phyloP scores from a whole-genome alignment of 2,113 vertebrate genomes.

The Clarias batrachus region DNA sequence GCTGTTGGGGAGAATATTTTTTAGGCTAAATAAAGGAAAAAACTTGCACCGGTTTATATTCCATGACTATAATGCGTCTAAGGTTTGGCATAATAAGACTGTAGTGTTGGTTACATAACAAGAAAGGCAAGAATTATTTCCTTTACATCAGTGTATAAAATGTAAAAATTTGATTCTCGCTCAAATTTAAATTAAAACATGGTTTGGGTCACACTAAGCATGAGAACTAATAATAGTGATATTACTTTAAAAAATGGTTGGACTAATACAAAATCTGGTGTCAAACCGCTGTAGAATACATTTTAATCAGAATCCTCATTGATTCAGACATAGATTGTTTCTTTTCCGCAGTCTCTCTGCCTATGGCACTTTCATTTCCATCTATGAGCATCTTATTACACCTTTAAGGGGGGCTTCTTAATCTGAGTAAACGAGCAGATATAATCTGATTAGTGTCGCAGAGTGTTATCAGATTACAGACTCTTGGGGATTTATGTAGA shows the following conservation, averaged over 20 bases:
- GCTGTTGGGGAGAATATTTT: too few species aligned
- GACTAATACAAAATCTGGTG: neutral
- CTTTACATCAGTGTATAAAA: neutral
- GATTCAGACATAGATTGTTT: neutral
- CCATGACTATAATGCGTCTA: neutral
- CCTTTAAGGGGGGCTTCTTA: neutral
- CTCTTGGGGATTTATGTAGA: neutral
- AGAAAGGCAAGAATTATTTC: neutral
- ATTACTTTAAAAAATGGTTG: neutral
- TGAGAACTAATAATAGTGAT: neutral
- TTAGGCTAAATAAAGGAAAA: neutral
- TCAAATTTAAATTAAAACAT: neutral
- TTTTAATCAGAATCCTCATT: neutral
- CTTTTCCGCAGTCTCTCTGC: neutral
- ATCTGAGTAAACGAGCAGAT: conserved; percentile 12
- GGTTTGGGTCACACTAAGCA: neutral
- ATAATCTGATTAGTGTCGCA: conserved; percentile 2
- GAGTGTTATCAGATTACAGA: conserved; percentile 7
- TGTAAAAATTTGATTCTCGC: neutral
- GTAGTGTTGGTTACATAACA: neutral
- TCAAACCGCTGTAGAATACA: neutral
- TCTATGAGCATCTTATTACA: neutral
- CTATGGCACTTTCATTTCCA: neutral
- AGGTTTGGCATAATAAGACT: neutral
- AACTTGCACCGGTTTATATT: neutral